These are phyloP conservation scores for Arenicola marina DNA, from an alignment of 2,888 invertebrate genomes.

Conservation along the genomic window DNA sequence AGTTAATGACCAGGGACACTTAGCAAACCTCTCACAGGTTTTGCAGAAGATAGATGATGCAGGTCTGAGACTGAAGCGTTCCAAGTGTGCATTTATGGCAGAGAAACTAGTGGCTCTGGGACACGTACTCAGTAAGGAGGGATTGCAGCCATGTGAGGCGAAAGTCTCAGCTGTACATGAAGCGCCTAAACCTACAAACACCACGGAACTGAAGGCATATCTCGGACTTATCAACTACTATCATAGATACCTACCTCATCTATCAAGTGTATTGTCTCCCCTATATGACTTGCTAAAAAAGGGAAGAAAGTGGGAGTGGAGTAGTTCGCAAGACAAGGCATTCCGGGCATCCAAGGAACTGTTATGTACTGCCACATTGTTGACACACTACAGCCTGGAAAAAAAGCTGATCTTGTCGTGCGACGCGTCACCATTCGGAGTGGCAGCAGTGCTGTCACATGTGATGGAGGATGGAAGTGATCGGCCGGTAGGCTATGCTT, in stretches of 20 bases:
- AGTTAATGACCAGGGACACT: neutral
- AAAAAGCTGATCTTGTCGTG: conserved; percentile 45
- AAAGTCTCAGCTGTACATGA: neutral
- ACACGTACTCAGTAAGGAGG: neutral
- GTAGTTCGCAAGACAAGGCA: neutral
- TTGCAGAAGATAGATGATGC: neutral
- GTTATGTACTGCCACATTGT: neutral
- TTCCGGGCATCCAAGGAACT: neutral
- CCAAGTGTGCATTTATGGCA: conserved; percentile 1
- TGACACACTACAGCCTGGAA: neutral
- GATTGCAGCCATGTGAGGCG: neutral
- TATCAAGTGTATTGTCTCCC: neutral
- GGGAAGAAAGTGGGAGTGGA: conserved; percentile 2
- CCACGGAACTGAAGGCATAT: neutral
- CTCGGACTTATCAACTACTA: conserved; percentile 8
- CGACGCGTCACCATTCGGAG: conserved; percentile 57
- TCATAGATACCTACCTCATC: neutral
- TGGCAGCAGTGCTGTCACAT: conserved; percentile 47
- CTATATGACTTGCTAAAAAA: neutral
- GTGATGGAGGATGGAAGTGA: conserved; percentile 17
- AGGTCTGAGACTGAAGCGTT: neutral
- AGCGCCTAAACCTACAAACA: conserved; percentile 1
- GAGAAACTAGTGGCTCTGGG: neutral
- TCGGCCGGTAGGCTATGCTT: too few relatives aligned
- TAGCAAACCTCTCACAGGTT: neutral